These are phyloP conservation scores for Sweltsa coloradensis DNA, from an alignment of 1,140 invertebrate species.

Conservation along the genomic window DNA sequence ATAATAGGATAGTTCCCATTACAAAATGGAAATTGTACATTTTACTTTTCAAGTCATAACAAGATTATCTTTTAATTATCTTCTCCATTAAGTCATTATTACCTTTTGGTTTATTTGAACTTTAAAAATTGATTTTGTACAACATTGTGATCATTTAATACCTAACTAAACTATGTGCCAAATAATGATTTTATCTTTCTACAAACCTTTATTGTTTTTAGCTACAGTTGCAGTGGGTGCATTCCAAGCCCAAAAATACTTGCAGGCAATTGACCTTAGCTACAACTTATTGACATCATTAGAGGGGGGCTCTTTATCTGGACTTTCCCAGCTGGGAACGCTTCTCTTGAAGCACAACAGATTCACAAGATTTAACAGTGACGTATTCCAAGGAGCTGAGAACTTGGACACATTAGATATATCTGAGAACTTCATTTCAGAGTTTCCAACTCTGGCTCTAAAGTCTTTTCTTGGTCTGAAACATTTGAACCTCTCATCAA, in stretches of 20 bases:
- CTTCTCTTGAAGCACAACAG: constrained; percentile 64
- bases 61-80: constrained; percentile 15
- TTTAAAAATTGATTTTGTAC: not conserved
- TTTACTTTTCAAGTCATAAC: no score
- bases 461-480: constrained; percentile 51
- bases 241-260: constrained; percentile 41
- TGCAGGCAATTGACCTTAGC: constrained; percentile 62
- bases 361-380: constrained; percentile 62
- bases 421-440: constrained; percentile 69
- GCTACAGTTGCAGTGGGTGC: constrained; percentile 46
- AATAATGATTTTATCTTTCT: not conserved
- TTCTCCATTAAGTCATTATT: not conserved
- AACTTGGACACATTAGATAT: constrained; percentile 65
- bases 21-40: no score
- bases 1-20: no score
- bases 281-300: constrained; percentile 60
- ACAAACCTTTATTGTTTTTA: constrained; percentile 36
- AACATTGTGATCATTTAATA: not conserved
- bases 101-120: not conserved
- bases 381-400: constrained; percentile 61
- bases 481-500: constrained; percentile 67
- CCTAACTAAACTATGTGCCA: not conserved
- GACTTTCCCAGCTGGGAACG: constrained; percentile 47
- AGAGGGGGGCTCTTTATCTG: constrained; percentile 57
- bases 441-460: constrained; percentile 67